Evolutionary conservation across 2,113 vertebrate genomes (phyloP).

Genomic region (Oceanites oceanicus): DNA sequence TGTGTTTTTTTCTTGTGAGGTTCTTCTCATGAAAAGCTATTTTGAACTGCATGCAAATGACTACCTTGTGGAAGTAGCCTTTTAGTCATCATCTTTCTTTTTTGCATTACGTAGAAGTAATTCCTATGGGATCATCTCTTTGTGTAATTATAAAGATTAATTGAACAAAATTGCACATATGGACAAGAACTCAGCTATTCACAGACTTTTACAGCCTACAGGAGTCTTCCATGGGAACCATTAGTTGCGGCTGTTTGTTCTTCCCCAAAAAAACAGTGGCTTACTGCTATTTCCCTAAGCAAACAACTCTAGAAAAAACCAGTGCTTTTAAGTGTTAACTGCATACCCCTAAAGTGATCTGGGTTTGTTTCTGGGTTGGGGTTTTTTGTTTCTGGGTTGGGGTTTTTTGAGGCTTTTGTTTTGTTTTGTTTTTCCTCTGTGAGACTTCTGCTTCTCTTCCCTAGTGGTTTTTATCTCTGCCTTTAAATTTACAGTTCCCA

Average conservation of each 20-base stretch:
- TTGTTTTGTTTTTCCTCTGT: not conserved
- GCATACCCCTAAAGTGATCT: not conserved
- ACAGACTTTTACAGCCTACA: not conserved
- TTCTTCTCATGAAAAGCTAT: not conserved
- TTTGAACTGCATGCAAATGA: not conserved
- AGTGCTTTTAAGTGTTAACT: constrained; percentile 20
- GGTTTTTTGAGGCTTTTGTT: not conserved
- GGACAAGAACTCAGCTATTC: not conserved
- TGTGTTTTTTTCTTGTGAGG: not conserved
- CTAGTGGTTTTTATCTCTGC: not conserved
- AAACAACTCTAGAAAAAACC: not conserved
- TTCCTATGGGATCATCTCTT: not conserved
- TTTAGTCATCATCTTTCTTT: not conserved
- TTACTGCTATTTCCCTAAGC: constrained; percentile 33
- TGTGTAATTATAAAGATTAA: not conserved
- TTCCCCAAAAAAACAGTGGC: constrained; percentile 45
- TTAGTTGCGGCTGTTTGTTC: constrained; percentile 48
- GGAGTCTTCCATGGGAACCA: constrained; percentile 40
- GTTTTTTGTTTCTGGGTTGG: not conserved
- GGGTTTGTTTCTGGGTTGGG: not conserved
- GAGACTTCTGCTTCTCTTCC: not conserved
- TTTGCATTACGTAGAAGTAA: not conserved
- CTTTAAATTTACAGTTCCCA: not conserved
- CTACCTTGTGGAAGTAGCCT: not conserved
- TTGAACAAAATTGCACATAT: not conserved